Conservation (phyloP, 2,888 invertebrate genomes). For the Orchestes rusci region DNA sequence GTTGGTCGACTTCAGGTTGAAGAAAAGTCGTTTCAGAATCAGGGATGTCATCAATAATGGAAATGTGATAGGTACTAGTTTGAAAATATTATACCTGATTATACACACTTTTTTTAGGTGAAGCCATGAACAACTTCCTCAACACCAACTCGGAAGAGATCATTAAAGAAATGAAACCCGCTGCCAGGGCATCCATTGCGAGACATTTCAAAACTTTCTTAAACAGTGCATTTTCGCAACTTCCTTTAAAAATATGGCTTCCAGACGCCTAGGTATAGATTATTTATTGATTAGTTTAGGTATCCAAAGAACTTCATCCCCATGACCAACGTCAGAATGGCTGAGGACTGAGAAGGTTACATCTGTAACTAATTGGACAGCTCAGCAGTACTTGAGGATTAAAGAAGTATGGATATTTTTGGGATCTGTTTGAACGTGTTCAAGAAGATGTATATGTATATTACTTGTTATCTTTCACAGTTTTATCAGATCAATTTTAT, state of each 20-base stretch:
- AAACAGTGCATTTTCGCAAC: slow-evolving; percentile 63
- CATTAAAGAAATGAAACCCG: slow-evolving; percentile 75
- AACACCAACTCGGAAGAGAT: slow-evolving; percentile 76
- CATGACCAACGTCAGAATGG: no score
- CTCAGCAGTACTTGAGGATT: no score
- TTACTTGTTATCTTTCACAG: no score
- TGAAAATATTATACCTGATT: background rate
- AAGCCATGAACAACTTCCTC: slow-evolving; percentile 77
- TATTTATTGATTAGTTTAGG: no score
- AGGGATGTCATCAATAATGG: slow-evolving; percentile 67
- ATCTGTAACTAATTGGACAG: no score
- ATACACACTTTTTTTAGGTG: slow-evolving; percentile 45
- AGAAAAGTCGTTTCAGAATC: slow-evolving; percentile 63
- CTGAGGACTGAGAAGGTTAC: no score
- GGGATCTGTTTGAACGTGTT: no score
- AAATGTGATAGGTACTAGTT: slow-evolving; percentile 60
- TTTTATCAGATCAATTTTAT: no score
- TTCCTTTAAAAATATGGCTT: slow-evolving; percentile 66
- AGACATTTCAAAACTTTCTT: slow-evolving; percentile 68
- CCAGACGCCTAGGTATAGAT: slow-evolving; percentile 36
- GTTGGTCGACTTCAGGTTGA: slow-evolving; percentile 63
- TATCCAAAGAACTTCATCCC: no score
- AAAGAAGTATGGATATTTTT: no score
- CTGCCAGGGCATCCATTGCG: slow-evolving; percentile 62
- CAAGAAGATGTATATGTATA: no score